phyloP scores from a whole-genome alignment of 2,888 invertebrate species.

The Agonum fuliginosum region DNA sequence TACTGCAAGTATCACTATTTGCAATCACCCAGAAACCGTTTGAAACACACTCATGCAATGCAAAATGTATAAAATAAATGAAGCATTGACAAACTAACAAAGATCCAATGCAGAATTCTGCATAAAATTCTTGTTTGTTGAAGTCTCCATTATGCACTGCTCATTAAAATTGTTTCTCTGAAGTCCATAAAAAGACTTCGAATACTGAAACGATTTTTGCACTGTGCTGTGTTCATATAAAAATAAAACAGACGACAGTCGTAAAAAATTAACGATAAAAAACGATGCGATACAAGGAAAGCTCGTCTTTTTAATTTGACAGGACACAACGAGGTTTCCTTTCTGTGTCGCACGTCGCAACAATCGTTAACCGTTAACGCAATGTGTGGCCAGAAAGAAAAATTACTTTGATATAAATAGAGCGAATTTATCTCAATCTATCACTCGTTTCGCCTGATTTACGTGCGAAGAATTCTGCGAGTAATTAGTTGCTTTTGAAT shows the following conservation, averaged over 20 bases:
- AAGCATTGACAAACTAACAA: no score
- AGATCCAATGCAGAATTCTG: no score
- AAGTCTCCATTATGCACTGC: no score
- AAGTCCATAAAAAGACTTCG: background rate
- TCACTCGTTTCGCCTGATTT: background rate
- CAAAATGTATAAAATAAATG: no score
- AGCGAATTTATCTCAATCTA: constrained; percentile 7
- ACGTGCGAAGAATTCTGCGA: constrained; percentile 14
- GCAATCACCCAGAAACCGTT: no score
- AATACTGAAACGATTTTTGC: background rate
- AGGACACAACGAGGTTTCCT: constrained; percentile 11
- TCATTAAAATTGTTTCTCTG: constrained; percentile 13
- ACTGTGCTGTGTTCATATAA: background rate
- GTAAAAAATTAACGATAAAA: constrained; percentile 42
- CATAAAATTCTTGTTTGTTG: no score
- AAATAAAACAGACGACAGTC: constrained; percentile 7
- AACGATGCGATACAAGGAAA: background rate
- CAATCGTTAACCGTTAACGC: background rate
- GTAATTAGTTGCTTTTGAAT: constrained; percentile 21
- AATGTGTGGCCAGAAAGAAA: constrained; percentile 42
- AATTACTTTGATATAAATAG: constrained; percentile 22
- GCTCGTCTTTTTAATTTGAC: constrained; percentile 12
- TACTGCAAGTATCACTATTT: no score
- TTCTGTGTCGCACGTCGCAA: background rate
- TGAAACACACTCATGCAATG: no score